Conservation (phyloP, 2,888 invertebrate genomes). For the Noctua janthe region DNA sequence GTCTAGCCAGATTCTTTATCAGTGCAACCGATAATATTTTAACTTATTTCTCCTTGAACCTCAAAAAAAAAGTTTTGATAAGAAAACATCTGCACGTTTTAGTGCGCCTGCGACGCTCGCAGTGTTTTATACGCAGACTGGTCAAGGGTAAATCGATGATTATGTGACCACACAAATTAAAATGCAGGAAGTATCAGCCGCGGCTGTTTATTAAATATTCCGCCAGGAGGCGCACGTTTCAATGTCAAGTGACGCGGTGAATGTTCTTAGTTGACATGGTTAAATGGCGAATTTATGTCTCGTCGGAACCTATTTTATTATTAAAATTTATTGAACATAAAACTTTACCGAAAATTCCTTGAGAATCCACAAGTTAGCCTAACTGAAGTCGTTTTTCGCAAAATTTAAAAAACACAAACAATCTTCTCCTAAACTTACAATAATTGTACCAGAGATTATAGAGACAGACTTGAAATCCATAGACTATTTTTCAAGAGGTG, state of each 20-base stretch:
- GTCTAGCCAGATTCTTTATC: neutral
- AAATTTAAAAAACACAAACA: neutral
- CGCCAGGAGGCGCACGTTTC: slow-evolving; percentile 44
- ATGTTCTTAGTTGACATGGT: slow-evolving; percentile 15
- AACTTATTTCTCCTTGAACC: slow-evolving; percentile 13
- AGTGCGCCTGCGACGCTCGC: slow-evolving; percentile 25
- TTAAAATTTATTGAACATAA: neutral
- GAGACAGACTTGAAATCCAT: neutral
- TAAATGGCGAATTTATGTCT: slow-evolving; percentile 8
- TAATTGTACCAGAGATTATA: neutral
- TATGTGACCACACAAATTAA: slow-evolving; percentile 37
- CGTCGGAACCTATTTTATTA: neutral
- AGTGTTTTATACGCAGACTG: slow-evolving; percentile 15
- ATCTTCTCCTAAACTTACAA: neutral
- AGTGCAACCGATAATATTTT: slow-evolving; percentile 3
- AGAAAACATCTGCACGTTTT: slow-evolving; percentile 24
- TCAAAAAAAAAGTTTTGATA: slow-evolving; percentile 22
- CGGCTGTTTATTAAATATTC: slow-evolving; percentile 20
- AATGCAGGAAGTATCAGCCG: slow-evolving; percentile 59
- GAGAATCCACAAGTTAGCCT: neutral
- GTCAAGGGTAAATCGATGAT: slow-evolving; percentile 53
- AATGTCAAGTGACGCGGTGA: slow-evolving; percentile 54
- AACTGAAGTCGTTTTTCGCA: neutral
- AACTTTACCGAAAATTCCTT: neutral
- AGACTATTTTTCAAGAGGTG: neutral